phyloP scores from a whole-genome alignment of 2,888 invertebrate genomes.

The Crepidodera aurea region DNA sequence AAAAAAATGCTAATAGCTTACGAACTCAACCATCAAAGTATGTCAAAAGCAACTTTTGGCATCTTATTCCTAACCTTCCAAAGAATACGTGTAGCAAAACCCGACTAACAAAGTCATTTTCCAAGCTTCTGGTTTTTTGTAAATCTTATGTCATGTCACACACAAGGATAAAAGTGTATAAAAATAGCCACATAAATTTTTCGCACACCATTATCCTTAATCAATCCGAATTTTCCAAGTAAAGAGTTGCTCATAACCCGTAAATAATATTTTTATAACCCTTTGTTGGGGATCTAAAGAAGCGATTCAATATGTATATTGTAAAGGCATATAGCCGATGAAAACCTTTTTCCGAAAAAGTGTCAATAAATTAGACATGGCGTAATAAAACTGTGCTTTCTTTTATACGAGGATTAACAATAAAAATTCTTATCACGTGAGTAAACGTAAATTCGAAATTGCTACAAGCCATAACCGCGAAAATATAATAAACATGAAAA shows the following conservation, averaged over 20 bases:
- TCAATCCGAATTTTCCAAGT: constrained; percentile 26
- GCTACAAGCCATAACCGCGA: constrained; percentile 51
- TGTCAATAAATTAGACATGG: constrained; percentile 45
- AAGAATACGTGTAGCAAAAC: not conserved
- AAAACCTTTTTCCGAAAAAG: constrained; percentile 28
- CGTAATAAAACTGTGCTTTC: constrained; percentile 45
- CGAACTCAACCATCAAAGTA: not conserved
- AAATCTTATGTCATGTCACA: not conserved
- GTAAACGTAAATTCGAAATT: constrained; percentile 55
- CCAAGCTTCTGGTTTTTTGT: not conserved
- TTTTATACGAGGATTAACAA: constrained; percentile 51
- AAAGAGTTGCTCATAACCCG: constrained; percentile 18
- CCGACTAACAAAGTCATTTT: not conserved
- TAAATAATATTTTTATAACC: constrained; percentile 29
- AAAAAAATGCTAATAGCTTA: not conserved
- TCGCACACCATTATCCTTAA: constrained; percentile 12
- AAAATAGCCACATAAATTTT: constrained; percentile 19
- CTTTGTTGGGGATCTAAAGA: constrained; percentile 25
- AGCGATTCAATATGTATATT: constrained; percentile 23
- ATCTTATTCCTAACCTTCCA: not conserved
- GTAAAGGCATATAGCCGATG: constrained; percentile 7
- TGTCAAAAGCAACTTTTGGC: constrained; percentile 9
- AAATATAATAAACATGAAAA: constrained; percentile 57
- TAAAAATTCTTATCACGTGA: constrained; percentile 53
- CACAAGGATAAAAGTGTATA: constrained; percentile 9